A percentile compares a stretch with the other conserved stretches of the same genome.
These are phyloP conservation scores for Drosophila borealis DNA, from an alignment of 2,888 invertebrate species.

Conservation along the genomic window DNA sequence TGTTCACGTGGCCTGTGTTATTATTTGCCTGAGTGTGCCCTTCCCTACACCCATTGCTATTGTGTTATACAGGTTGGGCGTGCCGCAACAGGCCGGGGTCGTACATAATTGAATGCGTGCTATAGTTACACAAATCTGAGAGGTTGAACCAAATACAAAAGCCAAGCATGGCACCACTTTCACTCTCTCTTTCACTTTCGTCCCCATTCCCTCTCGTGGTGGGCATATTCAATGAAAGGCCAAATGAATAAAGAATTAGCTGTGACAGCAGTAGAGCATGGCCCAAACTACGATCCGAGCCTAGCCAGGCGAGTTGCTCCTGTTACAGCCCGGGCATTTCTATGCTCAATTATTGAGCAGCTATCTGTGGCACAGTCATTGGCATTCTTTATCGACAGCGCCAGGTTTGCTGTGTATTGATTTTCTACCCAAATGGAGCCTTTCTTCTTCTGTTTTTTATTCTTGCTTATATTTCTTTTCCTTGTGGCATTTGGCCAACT, in stretches of 20 bases:
- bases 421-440: constrained; percentile 43
- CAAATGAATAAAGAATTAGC: constrained; percentile 75
- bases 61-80: constrained; percentile 20
- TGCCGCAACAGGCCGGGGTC: constrained; percentile 1
- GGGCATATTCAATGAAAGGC: constrained; percentile 56
- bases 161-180: constrained; percentile 35
- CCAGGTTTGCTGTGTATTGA: constrained; percentile 42
- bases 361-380: constrained; percentile 27
- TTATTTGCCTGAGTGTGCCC: constrained; percentile 1
- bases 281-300: constrained; percentile 3
- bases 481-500: constrained; percentile 23
- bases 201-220: not conserved
- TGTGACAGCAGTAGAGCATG: constrained; percentile 49
- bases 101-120: constrained; percentile 72
- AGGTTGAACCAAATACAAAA: constrained; percentile 31
- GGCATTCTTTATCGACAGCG: constrained; percentile 30
- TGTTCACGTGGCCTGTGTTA: constrained; percentile 13
- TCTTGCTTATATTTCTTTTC: not conserved
- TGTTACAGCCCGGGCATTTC: constrained; percentile 24
- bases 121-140: constrained; percentile 61
- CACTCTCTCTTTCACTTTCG: constrained; percentile 1
- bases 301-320: not conserved
- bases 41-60: not conserved
- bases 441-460: constrained; percentile 6
- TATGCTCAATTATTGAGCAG: constrained; percentile 60